Percentiles rank a stretch among this genome's conserved stretches.
Conservation (phyloP, 53 echinoderm and acorn worm genomes). For the Paelopatides confundens region DNA sequence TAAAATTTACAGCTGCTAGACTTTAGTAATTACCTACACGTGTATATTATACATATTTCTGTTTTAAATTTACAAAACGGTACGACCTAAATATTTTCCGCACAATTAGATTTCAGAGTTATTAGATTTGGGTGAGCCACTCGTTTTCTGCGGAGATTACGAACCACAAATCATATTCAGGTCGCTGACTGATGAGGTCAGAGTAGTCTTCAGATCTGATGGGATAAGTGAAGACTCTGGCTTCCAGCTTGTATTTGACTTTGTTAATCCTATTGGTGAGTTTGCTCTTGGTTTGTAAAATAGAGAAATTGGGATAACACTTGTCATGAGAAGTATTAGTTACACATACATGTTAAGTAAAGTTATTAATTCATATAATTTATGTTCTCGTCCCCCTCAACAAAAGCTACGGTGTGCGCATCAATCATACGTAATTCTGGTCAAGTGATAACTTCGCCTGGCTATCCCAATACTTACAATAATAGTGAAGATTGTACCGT, state of each 20-base stretch:
- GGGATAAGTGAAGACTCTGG: neutral
- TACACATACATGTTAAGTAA: too few species aligned
- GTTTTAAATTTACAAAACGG: too few species aligned
- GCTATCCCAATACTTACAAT: constrained; percentile 73
- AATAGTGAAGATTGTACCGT: constrained; percentile 63
- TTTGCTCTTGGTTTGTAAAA: too few species aligned
- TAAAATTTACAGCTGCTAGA: too few species aligned
- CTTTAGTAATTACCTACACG: too few species aligned
- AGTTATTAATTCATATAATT: too few species aligned
- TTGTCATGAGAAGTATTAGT: too few species aligned
- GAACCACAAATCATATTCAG: constrained; percentile 51
- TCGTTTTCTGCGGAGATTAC: neutral
- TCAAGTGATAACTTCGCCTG: constrained; percentile 77
- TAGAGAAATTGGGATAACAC: too few species aligned
- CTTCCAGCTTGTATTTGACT: neutral
- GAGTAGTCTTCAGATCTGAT: constrained; percentile 45
- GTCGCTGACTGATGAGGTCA: constrained; percentile 69
- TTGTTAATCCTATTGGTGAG: constrained; percentile 52
- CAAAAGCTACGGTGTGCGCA: constrained; percentile 56
- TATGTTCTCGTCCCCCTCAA: too few species aligned
- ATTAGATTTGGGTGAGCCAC: neutral
- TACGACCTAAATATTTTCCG: too few species aligned
- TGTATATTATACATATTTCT: too few species aligned
- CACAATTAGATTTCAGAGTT: constrained; percentile 17
- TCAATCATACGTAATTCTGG: constrained; percentile 42